Evolutionary conservation across 2,888 invertebrate species (phyloP).

Genomic region (Ectobius pallidus): DNA sequence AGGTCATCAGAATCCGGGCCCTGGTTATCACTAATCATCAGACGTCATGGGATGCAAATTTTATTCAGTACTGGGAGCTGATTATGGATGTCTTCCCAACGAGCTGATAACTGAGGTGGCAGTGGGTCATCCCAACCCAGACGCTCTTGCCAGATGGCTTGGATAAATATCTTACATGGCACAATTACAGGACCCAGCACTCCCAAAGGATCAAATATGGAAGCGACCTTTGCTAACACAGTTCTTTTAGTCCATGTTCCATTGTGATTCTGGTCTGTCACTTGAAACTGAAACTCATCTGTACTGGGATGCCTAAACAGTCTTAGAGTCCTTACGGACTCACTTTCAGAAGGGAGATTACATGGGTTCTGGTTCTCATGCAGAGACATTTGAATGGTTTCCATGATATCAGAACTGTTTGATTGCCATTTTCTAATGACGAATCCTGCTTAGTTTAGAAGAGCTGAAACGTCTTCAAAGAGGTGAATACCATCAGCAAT

Average conservation of each 20-base stretch:
- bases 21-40: too few species aligned
- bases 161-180: background rate
- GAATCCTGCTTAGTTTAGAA: too few species aligned
- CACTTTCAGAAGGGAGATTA: too few species aligned
- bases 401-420: too few species aligned
- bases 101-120: background rate
- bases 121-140: background rate
- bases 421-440: too few species aligned
- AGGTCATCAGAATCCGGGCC: too few species aligned
- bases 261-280: background rate
- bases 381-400: too few species aligned
- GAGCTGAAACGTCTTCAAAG: too few species aligned
- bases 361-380: too few species aligned
- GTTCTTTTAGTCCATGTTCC: background rate
- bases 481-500: too few species aligned
- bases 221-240: background rate
- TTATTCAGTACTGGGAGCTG: background rate
- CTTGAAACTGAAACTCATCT: background rate
- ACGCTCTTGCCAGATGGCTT: background rate
- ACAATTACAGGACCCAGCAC: background rate
- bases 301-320: background rate
- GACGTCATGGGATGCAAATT: background rate
- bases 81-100: background rate
- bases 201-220: background rate
- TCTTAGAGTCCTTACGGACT: background rate